Evolutionary conservation across 1,140 invertebrate genomes (phyloP), one percentile per base, ranked within the genome.

Genomic region (Melipona quadrifasciata): DNA sequence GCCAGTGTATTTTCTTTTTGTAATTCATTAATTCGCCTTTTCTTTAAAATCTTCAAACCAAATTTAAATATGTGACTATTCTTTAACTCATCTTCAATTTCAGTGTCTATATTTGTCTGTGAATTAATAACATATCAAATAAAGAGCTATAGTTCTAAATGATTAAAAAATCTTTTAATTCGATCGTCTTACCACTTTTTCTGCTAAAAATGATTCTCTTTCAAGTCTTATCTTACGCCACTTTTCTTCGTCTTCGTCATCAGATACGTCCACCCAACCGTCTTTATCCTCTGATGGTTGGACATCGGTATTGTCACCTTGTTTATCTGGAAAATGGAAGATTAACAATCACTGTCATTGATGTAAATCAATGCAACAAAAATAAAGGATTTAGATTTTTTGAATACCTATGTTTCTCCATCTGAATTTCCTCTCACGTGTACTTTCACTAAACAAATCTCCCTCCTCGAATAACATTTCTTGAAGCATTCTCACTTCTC

Each of bases 381-480:
- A n/a, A 3, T 16, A 21, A 67, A 2, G 17, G 4, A 47, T 53
- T 27, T 31, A 34, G 0, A 24, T 10, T 34, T 55, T 58, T 73
- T 47, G 19, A 10, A 71, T 12, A 97, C 97, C 96, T 85, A 96
- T 95, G 95, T 98, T 97, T 91, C 95, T 97, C 98, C 98, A 98
- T 88, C 96, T 96, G 92, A 98, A 98, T 88, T 97, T 97, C 73
- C 97, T 95, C 87, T 97, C 96, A 21, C 98, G 95, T 39, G 94
- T 95, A 21, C 96, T 97, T 79, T 97, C 96, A 1, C 95, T 94
- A 90, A 98, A 97, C 67, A 99, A 94, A 92, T 99, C 98, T 0
- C 98, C 98, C 93, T 98, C 98, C 91, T 98, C 97, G 24, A 99
- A 96, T 70, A 98, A 95, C 89, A 98, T 93, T 91, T 98, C 97